Conservation (phyloP, 2,113 vertebrate species). For the Pogona vitticeps region DNA sequence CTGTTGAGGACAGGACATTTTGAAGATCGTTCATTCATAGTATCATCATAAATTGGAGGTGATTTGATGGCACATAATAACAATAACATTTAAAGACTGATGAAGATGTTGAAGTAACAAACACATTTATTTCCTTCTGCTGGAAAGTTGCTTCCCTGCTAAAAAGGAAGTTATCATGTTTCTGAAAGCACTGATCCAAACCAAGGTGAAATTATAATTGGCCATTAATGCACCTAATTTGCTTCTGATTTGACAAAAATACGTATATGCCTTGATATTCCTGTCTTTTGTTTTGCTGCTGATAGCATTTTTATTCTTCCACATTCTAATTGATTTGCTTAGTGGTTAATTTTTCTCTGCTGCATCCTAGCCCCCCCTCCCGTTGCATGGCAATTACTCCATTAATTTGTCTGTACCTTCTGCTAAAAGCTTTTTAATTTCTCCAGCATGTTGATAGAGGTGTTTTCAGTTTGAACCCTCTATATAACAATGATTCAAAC, state of each 20-base stretch:
- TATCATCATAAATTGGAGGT: too few relatives aligned
- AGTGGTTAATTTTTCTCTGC: not conserved
- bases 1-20: too few relatives aligned
- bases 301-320: not conserved
- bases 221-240: not conserved
- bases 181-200: conserved; percentile 4
- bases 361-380: not conserved
- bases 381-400: conserved; percentile 7
- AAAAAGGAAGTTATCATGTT: not conserved
- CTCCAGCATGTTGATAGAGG: conserved; percentile 6
- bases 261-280: not conserved
- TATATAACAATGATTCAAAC: conserved; percentile 16
- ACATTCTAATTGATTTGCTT: conserved; percentile 11
- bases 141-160: not conserved
- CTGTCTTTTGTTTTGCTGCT: not conserved
- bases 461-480: conserved; percentile 17
- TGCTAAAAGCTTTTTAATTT: conserved; percentile 31
- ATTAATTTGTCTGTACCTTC: conserved; percentile 26
- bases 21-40: too few relatives aligned
- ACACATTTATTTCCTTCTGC: not conserved
- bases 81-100: not conserved
- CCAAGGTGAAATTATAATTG: not conserved
- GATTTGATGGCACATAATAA: too few relatives aligned
- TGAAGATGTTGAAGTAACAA: not conserved
- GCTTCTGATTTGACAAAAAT: not conserved